phyloP scores from a whole-genome alignment of 2,113 vertebrate species.

The Rafetus swinhoei region DNA sequence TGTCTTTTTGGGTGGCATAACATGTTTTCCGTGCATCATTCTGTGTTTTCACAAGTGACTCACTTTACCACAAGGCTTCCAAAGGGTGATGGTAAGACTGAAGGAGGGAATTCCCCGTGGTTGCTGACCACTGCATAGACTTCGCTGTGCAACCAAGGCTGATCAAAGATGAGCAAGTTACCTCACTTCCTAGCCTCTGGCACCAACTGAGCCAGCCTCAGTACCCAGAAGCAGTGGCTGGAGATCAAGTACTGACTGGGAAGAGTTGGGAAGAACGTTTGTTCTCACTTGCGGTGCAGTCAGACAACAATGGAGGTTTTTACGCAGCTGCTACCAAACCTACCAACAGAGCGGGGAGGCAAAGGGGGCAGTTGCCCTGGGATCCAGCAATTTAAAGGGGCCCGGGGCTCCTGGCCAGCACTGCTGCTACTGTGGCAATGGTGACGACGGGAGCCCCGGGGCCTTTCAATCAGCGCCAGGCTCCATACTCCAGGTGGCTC shows the following conservation, averaged over 20 bases:
- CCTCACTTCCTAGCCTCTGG: background rate
- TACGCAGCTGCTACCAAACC: background rate
- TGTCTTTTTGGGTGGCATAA: background rate
- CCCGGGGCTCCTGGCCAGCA: no score
- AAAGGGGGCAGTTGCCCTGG: no score
- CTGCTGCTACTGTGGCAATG: no score
- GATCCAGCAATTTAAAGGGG: no score
- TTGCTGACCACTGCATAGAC: background rate
- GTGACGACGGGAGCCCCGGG: no score
- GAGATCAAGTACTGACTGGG: background rate
- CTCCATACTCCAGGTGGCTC: no score
- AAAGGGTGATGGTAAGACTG: background rate
- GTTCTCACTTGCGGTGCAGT: background rate
- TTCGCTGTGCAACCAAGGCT: background rate
- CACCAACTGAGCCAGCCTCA: background rate
- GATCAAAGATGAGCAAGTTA: background rate
- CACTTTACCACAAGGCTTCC: background rate
- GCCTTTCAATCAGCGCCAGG: no score
- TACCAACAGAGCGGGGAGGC: no score
- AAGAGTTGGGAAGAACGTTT: background rate
- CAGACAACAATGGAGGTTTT: background rate
- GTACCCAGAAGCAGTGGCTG: background rate
- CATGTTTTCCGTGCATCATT: background rate
- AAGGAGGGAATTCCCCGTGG: constrained; percentile 27
- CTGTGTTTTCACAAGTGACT: background rate